phyloP scores from a whole-genome alignment of 2,797 vertebrate species.

The Diplodus sargus region DNA sequence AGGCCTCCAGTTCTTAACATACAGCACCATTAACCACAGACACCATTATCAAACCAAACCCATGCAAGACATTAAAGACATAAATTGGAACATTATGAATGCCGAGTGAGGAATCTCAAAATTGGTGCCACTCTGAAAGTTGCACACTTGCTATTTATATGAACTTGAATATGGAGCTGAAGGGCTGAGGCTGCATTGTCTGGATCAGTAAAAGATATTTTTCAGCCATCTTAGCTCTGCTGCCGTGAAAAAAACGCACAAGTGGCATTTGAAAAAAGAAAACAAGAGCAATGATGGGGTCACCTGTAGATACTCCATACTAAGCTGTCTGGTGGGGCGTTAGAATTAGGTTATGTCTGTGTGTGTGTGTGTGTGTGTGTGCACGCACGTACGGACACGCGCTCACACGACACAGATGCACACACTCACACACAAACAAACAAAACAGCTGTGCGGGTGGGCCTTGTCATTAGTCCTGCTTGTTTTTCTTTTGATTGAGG shows the following conservation, averaged over 20 bases:
- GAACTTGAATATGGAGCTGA: constrained; percentile 43
- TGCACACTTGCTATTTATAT: constrained; percentile 45
- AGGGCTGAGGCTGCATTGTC: constrained; percentile 29
- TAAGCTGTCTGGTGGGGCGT: constrained; percentile 51
- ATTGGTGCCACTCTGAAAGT: constrained; percentile 26
- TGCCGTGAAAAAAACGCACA: not conserved
- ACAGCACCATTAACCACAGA: not conserved
- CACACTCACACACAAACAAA: constrained; percentile 39
- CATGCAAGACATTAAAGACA: not conserved
- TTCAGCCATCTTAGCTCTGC: not conserved
- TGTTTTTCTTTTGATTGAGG: constrained; percentile 82
- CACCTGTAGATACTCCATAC: constrained; percentile 36
- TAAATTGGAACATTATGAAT: constrained; percentile 1
- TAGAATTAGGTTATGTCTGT: constrained; percentile 39
- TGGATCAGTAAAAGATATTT: constrained; percentile 27
- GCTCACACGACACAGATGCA: not conserved
- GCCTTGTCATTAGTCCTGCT: constrained; percentile 77
- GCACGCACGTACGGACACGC: constrained; percentile 33
- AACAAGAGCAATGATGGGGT: constrained; percentile 35
- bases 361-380: constrained; percentile 3
- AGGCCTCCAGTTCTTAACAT: constrained; percentile 42
- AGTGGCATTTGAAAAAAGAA: constrained; percentile 43
- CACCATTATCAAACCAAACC: constrained; percentile 8
- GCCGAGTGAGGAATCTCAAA: not conserved
- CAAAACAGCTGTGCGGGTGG: constrained; percentile 78